Conservation (phyloP, 2,888 invertebrate species). For the Acronicta aceris region DNA sequence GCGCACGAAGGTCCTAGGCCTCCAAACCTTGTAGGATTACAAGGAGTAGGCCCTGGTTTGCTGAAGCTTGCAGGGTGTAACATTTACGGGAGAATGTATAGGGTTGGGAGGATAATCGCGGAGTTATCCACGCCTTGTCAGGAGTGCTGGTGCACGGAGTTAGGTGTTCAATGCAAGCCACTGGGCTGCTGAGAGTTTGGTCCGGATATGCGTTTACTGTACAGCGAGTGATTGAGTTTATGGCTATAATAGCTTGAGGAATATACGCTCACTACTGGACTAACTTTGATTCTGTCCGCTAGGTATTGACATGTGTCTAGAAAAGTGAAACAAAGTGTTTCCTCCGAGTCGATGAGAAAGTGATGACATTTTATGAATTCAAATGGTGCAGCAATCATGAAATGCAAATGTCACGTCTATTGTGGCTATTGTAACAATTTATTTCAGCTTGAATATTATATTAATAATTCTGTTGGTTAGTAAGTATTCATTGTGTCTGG, state of each 20-base stretch:
- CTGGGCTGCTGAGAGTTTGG: conserved; percentile 42
- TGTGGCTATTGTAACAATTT: neutral
- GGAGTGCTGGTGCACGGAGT: conserved; percentile 95
- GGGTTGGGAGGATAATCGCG: conserved; percentile 94
- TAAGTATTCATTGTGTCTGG: conserved; percentile 17
- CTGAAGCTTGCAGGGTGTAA: conserved; percentile 96
- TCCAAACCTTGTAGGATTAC: conserved; percentile 54
- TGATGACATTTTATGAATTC: neutral
- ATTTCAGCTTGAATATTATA: neutral
- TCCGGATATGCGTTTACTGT: conserved; percentile 57
- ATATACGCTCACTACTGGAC: conserved; percentile 44
- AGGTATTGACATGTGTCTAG: neutral
- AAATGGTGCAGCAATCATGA: neutral
- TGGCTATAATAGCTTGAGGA: conserved; percentile 45
- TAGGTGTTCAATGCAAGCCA: conserved; percentile 95
- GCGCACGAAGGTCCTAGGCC: conserved; percentile 59
- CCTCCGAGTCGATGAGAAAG: neutral
- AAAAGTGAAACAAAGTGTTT: neutral
- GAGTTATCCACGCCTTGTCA: conserved; percentile 95
- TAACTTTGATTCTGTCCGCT: neutral
- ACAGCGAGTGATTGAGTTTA: conserved; percentile 55
- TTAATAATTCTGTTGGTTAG: neutral
- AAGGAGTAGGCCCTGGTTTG: conserved; percentile 84
- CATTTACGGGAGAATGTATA: conserved; percentile 96
- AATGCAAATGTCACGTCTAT: neutral